A percentile compares a stretch with the other conserved stretches of the same genome.
Conservation (phyloP, 2,113 vertebrate genomes). For the Nesospiza acunhae region DNA sequence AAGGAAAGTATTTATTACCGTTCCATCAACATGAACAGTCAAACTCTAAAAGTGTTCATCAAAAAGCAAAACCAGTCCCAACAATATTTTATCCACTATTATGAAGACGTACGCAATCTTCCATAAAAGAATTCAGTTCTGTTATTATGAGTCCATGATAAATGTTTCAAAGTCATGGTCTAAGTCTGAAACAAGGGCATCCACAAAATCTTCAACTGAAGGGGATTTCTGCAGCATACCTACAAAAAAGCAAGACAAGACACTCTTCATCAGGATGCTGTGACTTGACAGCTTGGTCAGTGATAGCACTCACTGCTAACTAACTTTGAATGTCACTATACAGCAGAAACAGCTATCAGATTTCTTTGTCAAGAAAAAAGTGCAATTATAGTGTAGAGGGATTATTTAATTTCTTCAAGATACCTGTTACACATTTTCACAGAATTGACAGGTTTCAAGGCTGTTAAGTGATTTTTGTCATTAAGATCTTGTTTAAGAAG, state of each 20-base stretch:
- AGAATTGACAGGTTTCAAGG: not conserved
- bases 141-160: conserved; percentile 85
- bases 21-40: not conserved
- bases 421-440: not conserved
- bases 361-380: not conserved
- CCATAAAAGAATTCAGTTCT: not conserved
- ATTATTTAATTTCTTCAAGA: not conserved
- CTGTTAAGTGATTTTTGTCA: not conserved
- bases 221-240: conserved; percentile 93
- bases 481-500: not conserved
- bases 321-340: not conserved
- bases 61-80: not conserved
- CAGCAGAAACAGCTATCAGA: not conserved
- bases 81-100: not conserved
- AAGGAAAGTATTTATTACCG: conserved; percentile 66
- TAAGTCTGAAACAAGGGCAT: conserved; percentile 90
- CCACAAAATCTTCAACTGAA: conserved; percentile 90
- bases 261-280: not conserved
- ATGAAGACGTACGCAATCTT: not conserved
- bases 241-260: conserved; percentile 59
- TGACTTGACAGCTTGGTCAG: not conserved
- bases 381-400: not conserved
- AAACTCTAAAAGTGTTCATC: not conserved
- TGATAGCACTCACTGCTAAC: not conserved
- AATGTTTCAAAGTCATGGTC: conserved; percentile 91